Conservation (phyloP, 2,888 invertebrate genomes). For the Tetramorium bicarinatum region DNA sequence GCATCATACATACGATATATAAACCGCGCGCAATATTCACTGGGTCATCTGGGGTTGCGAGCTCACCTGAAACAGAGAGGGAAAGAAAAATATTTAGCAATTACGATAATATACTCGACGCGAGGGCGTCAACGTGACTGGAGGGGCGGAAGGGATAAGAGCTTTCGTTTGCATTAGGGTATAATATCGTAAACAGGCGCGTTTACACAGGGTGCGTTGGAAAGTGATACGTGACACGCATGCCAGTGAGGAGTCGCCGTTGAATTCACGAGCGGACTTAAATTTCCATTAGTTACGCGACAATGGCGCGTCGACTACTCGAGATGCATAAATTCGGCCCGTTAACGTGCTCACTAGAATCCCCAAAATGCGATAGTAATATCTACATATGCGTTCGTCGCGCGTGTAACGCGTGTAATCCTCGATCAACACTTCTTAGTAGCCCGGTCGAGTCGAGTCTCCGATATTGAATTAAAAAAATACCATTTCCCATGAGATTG, state of each 20-base stretch:
- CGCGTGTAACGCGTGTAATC: slow-evolving; percentile 30
- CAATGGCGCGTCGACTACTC: slow-evolving; percentile 78
- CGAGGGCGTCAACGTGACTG: slow-evolving; percentile 26
- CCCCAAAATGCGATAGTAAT: slow-evolving; percentile 61
- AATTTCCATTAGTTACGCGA: slow-evolving; percentile 83
- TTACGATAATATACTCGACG: slow-evolving; percentile 29
- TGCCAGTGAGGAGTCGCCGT: slow-evolving; percentile 78
- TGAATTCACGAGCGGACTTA: slow-evolving; percentile 81
- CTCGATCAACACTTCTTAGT: slow-evolving; percentile 47
- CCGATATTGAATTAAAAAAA: slow-evolving; percentile 15
- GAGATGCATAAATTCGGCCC: slow-evolving; percentile 75
- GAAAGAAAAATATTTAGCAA: slow-evolving; percentile 36
- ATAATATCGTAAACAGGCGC: slow-evolving; percentile 84
- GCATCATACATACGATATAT: slow-evolving; percentile 30
- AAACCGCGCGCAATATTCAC: background rate
- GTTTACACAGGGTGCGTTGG: slow-evolving; percentile 82
- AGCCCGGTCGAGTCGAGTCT: background rate
- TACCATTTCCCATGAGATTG: background rate
- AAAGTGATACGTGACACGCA: slow-evolving; percentile 85
- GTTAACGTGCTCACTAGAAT: slow-evolving; percentile 60
- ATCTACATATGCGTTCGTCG: background rate
- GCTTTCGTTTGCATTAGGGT: slow-evolving; percentile 81
- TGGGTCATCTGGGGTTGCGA: background rate
- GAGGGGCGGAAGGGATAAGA: slow-evolving; percentile 67
- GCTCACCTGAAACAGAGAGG: slow-evolving; percentile 75